A percentile compares a stretch with the other conserved stretches of the same genome.
Conservation (phyloP, 2,888 invertebrate species). For the Eilema griseolum region DNA sequence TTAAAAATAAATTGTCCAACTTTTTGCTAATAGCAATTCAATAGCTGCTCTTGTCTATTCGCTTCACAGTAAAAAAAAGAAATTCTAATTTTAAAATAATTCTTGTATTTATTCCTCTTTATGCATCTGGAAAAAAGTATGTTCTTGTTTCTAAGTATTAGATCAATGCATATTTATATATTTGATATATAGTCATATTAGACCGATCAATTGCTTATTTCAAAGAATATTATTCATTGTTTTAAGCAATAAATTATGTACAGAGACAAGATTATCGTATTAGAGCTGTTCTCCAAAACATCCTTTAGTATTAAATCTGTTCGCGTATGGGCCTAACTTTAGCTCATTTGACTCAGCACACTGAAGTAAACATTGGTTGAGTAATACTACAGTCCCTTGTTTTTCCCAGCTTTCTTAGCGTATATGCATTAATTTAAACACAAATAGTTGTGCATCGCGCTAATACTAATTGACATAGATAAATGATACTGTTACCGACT, state of each 20-base stretch:
- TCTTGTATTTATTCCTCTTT: too few relatives aligned
- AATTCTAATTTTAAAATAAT: background rate
- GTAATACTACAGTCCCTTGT: constrained; percentile 60
- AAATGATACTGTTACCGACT: constrained; percentile 60
- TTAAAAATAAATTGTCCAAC: constrained; percentile 56
- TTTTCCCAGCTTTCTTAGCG: constrained; percentile 65
- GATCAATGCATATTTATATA: background rate
- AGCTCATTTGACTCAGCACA: constrained; percentile 64
- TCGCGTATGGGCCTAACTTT: constrained; percentile 58
- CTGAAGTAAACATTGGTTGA: constrained; percentile 68
- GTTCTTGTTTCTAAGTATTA: background rate
- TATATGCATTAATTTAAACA: constrained; percentile 66
- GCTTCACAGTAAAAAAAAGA: background rate
- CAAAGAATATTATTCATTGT: background rate
- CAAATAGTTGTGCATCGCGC: constrained; percentile 62
- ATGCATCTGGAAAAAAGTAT: background rate
- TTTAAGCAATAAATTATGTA: constrained; percentile 34
- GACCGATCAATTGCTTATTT: background rate
- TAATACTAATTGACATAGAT: constrained; percentile 77
- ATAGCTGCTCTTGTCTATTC: constrained; percentile 42
- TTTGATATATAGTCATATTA: background rate
- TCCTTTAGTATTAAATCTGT: constrained; percentile 49
- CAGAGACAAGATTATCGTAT: constrained; percentile 42
- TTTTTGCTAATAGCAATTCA: constrained; percentile 52
- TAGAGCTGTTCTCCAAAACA: constrained; percentile 42